Evolutionary conservation across 1,140 invertebrate genomes (phyloP).

Genomic region (Ceratitis capitata): DNA sequence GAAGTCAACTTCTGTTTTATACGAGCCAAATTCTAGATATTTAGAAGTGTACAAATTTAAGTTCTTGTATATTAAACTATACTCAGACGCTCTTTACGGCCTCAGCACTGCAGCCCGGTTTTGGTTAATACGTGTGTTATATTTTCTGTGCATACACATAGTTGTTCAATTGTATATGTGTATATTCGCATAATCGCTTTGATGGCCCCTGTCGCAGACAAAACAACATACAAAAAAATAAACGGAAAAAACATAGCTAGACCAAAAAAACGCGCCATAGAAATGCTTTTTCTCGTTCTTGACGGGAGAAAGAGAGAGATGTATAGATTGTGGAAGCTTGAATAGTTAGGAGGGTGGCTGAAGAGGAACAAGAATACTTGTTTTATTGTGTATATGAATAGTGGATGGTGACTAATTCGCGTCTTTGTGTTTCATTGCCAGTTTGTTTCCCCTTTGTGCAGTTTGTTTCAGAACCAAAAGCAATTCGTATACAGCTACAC

Average conservation of each 20-base stretch:
- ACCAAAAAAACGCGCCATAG: constrained; percentile 27
- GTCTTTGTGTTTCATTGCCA: constrained; percentile 13
- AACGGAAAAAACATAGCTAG: not conserved
- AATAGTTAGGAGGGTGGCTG: not conserved
- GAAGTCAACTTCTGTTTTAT: not conserved
- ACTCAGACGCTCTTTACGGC: not conserved
- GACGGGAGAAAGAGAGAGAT: constrained; percentile 16
- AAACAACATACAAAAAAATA: not conserved
- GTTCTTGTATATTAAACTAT: not conserved
- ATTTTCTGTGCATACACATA: not conserved
- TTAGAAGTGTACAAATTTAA: not conserved
- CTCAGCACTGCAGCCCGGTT: constrained; percentile 15
- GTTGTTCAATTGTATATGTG: not conserved
- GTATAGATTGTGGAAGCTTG: not conserved
- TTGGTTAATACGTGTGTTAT: not conserved
- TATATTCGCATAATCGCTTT: not conserved
- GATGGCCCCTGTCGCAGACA: not conserved
- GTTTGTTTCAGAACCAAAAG: not conserved
- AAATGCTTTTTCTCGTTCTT: constrained; percentile 11
- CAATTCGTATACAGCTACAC: too few relatives aligned
- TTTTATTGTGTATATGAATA: not conserved
- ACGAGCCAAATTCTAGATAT: constrained; percentile 4
- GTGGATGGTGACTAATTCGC: constrained; percentile 29
- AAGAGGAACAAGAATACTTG: not conserved
- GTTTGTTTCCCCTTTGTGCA: constrained; percentile 10